Evolutionary conservation across 2,113 vertebrate genomes (phyloP), one percentile per base, ranked within the genome.

Genomic region (Trachemys scripta): DNA sequence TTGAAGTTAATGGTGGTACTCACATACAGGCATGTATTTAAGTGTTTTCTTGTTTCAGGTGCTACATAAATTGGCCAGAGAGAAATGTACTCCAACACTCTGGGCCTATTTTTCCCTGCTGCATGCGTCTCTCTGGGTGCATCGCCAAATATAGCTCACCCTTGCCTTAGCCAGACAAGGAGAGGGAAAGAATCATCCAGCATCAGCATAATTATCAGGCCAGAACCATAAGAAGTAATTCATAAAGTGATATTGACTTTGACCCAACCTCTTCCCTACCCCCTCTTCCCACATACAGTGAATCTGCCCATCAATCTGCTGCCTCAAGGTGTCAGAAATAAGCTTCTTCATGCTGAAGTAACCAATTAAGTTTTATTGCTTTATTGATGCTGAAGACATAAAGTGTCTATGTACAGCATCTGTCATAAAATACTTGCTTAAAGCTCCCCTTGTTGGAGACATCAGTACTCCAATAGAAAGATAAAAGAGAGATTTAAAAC

Each of bases 401-500:
- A 95, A 96, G 95, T 89, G 89, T 95, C 95, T 96, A 50, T 86
- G 86, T 92, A 95, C 62, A 94, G 93, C 96, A 97, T 98, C 97
- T 97, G 97, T 97, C 98, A 98, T 97, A 97, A 98, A 98, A 96
- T 51, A 87, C 94, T 95, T 95, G 94, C 94, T 98, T 97, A 94
- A 97, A 94, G 96, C 96, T 94, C 35, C 0, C 0, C 24, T 96
- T 94, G 92, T 91, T 96, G 92, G 95, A 98, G 96, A 94, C 87
- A 92, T 91, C 92, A 93, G 53, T 85, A 76, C 69, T 97, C 96
- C 89, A 95, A 89, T 0, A 88, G 81, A 82, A 97, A 97, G 97
- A 97, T 97, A 96, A 98, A 97, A 97, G 94, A 91, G 92, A 98
- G 95, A 96, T 97, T 97, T 97, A 98, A 96, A 97, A 97, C 17